Base-by-base conservation (phyloP, 1,140 invertebrate species). In the Apis laboriosa region DNA sequence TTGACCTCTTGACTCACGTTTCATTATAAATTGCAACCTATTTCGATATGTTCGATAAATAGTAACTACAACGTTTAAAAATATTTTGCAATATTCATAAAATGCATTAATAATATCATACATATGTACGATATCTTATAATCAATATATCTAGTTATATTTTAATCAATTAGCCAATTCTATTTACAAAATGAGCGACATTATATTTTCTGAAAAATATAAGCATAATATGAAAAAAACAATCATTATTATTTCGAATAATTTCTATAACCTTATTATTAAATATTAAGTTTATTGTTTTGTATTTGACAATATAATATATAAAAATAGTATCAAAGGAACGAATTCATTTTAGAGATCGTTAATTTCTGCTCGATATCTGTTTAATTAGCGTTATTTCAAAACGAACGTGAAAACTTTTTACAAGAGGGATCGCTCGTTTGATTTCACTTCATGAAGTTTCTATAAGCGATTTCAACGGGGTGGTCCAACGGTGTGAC, bases 401-500 rank as follows among this genome's bases (percentile, higher is more conserved):
- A 1, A 53, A 21, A 5, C 17, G 1, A 15, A 5, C 17, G 9
- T 5, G 43, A 11, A 19, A 51, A 51, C 24, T 74, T 74, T 55
- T 64, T 53, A 68, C 60, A 56, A 19, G 34, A 66, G 77, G 56
- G 72, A 83, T 61, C 21, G 71, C 79, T 87, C 84, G 88, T 77
- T 82, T 87, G 81, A 83, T 87, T 84, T 81, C 80, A 66, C 72
- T 66, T 55, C 73, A 82, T 53, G 51, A 34, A 73, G 53, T 88
- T 71, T 43, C 77, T 51, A 80, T 60, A 64, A 60, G 34, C 84
- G 88, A 90, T 92, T 91, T 83, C 85, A 89, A 90, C 89, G 89
- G 34, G 13, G 90, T 84, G 87, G 87, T 85, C 83, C 79, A 88
- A 83, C 83, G 84, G 88, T 89, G 90, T 89, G 86, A 86, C 89